These are phyloP conservation scores for Hypolimnas misippus DNA, from an alignment of 2,888 invertebrate species.

Conservation along the genomic window DNA sequence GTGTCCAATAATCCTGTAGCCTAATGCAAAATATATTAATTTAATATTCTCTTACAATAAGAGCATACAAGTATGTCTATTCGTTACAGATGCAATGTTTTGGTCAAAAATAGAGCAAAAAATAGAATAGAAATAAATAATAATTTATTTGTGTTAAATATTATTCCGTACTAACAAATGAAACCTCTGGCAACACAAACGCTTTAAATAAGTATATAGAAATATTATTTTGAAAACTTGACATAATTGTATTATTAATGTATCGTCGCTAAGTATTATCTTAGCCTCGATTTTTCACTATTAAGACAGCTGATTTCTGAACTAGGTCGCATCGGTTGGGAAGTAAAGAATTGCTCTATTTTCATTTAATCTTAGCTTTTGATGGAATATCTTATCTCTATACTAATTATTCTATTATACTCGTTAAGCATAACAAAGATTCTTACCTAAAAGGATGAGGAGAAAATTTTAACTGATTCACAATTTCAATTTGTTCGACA, in stretches of 20 bases:
- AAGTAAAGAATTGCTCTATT: constrained; percentile 15
- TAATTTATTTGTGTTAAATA: constrained; percentile 12
- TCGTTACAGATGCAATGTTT: neutral
- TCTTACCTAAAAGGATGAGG: no score
- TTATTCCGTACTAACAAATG: neutral
- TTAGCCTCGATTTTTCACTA: constrained; percentile 1
- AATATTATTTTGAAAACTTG: constrained; percentile 5
- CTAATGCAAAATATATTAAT: neutral
- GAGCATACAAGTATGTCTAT: neutral
- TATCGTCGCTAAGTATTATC: neutral
- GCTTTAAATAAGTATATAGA: constrained; percentile 4
- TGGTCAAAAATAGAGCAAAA: constrained; percentile 2
- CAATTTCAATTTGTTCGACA: no score
- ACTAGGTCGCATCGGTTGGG: constrained; percentile 17
- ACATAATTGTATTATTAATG: constrained; percentile 6
- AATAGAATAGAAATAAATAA: constrained; percentile 1
- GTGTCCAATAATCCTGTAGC: neutral
- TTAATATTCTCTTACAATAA: neutral
- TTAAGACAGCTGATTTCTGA: constrained; percentile 21
- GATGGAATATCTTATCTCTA: neutral
- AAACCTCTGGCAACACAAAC: constrained; percentile 9
- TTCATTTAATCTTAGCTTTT: neutral
- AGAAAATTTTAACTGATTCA: no score
- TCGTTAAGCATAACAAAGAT: no score
- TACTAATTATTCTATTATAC: neutral